Base-by-base conservation (phyloP, 2,888 invertebrate species). In the Cactoblastis cactorum region DNA sequence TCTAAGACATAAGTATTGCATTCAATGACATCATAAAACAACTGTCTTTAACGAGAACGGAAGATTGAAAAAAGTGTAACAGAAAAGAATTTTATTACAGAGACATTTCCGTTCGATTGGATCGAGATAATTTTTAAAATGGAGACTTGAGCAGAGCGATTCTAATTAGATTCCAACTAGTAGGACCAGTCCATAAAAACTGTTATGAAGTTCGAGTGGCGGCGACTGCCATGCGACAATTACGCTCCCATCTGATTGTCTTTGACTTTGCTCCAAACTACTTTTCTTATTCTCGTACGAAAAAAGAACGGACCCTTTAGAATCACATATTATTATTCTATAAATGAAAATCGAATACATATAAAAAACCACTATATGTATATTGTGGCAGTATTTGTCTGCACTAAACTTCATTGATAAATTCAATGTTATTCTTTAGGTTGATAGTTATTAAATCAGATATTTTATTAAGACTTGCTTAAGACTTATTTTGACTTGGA, bases 61-160 rank as follows among this genome's bases (percentile, higher is more conserved):
- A 80, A 75, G 69, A 71, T 61, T 65, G 67, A 77, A 77, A 80
- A 75, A 74, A 73, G 67, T 71, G 61, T 68, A 72, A 69, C 70
- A 77, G 71, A 74, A 77, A 74, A 77, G 69, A 65, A 70, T 78
- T 80, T 81, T 80, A 81, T 79, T 76, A 72, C 74, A 68, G 59
- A 68, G 74, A 74, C 79, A 77, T 81, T 81, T 83, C 80, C 80
- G 80, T 69, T 78, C 67, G 65, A 65, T 65, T 65, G 56, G 69
- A 74, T 70, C 67, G 61, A 75, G 72, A 78, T 80, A 75, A 74
- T 76, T 74, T 79, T 78, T 73, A 72, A 77, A 77, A 70, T 71
- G 63, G 67, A 64, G 69, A 70, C 60, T 61, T 67, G 71, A 63
- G 65, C 67, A 58, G 63, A 57, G 69, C 65, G 78, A 80, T 77